phyloP scores from a whole-genome alignment of 2,797 vertebrate species.

The Echeneis naucrates region DNA sequence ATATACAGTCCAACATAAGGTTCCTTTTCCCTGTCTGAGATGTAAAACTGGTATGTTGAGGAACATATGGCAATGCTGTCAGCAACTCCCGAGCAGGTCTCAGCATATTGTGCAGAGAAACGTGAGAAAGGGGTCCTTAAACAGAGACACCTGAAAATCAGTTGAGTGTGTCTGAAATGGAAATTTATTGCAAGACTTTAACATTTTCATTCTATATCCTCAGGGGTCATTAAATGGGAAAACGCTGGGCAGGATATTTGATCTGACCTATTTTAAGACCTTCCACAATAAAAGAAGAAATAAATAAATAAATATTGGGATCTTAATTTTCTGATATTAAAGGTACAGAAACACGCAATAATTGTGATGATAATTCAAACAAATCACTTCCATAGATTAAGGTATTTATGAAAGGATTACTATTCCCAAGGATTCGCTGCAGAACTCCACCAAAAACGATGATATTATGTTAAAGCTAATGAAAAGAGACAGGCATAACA shows the following conservation, averaged over 20 bases:
- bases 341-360: not conserved
- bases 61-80: slow-evolving; percentile 10
- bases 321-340: slow-evolving; percentile 2
- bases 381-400: slow-evolving; percentile 1
- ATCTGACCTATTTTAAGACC: slow-evolving; percentile 2
- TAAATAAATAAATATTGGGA: no score
- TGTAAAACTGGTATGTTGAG: not conserved
- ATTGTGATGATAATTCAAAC: not conserved
- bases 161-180: not conserved
- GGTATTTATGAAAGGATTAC: not conserved
- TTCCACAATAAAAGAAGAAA: not conserved
- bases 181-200: not conserved
- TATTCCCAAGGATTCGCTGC: not conserved
- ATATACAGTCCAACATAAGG: not conserved
- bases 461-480: not conserved
- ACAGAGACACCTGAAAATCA: slow-evolving; percentile 1
- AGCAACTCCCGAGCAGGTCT: not conserved
- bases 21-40: slow-evolving; percentile 8
- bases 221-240: slow-evolving; percentile 7
- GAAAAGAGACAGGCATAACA: slow-evolving; percentile 2
- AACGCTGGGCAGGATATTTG: slow-evolving; percentile 2
- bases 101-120: not conserved
- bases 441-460: not conserved
- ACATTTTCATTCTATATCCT: slow-evolving; percentile 4
- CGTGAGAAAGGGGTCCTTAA: slow-evolving; percentile 3